Conservation (phyloP, 2,797 vertebrate species). For the Phataginus tricuspis region DNA sequence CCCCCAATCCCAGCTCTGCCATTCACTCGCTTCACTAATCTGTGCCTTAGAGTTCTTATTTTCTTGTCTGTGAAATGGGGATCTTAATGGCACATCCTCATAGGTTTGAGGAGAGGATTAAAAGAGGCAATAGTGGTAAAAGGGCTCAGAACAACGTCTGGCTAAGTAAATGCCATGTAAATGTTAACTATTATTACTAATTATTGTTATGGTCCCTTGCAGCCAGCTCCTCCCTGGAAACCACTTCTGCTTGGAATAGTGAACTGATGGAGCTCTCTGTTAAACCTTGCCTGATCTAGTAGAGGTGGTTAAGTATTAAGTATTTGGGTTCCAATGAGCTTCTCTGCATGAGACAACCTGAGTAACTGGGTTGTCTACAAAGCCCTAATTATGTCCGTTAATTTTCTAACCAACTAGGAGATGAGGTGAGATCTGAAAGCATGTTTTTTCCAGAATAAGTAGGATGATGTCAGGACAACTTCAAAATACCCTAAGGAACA, state of each 20-base stretch:
- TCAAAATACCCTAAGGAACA: not conserved
- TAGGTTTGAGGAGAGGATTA: not conserved
- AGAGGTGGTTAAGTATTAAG: slow-evolving; percentile 16
- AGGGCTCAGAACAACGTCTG: not conserved
- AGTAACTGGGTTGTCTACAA: slow-evolving; percentile 23
- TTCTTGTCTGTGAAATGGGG: slow-evolving; percentile 21
- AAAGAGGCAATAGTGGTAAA: not conserved
- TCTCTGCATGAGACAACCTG: slow-evolving; percentile 31
- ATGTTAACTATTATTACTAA: slow-evolving; percentile 25
- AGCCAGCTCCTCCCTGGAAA: slow-evolving; percentile 30
- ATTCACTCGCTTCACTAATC: not conserved
- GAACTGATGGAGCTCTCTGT: not conserved
- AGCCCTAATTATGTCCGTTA: slow-evolving; percentile 50
- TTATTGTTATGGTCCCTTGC: not conserved
- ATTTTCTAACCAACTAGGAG: slow-evolving; percentile 49
- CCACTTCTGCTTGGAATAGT: slow-evolving; percentile 32
- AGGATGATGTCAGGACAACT: not conserved
- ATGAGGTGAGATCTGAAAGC: slow-evolving; percentile 20
- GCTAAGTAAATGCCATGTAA: not conserved
- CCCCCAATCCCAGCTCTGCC: not conserved
- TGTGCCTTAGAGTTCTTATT: slow-evolving; percentile 3
- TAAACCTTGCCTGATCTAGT: not conserved
- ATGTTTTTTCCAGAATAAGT: slow-evolving; percentile 19
- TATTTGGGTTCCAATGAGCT: slow-evolving; percentile 36
- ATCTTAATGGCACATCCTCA: not conserved